phyloP scores from a whole-genome alignment of 1,140 invertebrate genomes.

The Andricus grossulariae region DNA sequence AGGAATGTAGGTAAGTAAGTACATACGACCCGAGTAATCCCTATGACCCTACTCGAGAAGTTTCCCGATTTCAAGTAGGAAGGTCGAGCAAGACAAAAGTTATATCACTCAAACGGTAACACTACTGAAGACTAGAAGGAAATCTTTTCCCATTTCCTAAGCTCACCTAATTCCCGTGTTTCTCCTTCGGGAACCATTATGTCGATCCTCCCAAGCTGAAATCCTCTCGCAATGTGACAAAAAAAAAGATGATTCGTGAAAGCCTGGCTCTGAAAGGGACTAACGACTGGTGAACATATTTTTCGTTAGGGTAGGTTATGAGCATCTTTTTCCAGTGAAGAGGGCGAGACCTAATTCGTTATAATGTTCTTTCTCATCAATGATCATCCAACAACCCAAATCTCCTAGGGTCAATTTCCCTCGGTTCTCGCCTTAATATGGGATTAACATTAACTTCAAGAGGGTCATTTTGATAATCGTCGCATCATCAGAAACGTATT shows the following conservation, averaged over 20 bases:
- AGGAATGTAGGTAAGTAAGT: constrained; percentile 52
- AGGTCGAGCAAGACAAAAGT: constrained; percentile 21
- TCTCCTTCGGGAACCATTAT: constrained; percentile 9
- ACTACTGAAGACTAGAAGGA: neutral
- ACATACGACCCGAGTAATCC: constrained; percentile 49
- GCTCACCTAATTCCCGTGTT: constrained; percentile 29
- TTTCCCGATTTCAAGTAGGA: constrained; percentile 39
- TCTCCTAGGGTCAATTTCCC: constrained; percentile 10
- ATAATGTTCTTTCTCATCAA: constrained; percentile 35
- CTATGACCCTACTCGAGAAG: neutral
- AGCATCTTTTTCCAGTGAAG: constrained; percentile 50
- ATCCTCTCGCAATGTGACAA: constrained; percentile 3
- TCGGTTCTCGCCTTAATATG: constrained; percentile 15
- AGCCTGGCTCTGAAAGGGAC: constrained; percentile 43
- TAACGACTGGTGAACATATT: constrained; percentile 63
- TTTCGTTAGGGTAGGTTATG: constrained; percentile 64
- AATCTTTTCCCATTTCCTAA: constrained; percentile 8
- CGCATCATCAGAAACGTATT: too few relatives aligned
- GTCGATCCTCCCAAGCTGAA: constrained; percentile 12
- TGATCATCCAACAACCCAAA: neutral
- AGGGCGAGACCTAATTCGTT: constrained; percentile 63
- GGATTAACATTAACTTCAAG: too few relatives aligned
- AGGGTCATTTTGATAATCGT: too few relatives aligned
- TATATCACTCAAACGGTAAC: constrained; percentile 17
- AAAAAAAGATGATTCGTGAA: constrained; percentile 41